A percentile compares a stretch with the other conserved stretches of the same genome.
Evolutionary conservation across 2,113 vertebrate species (phyloP).

Genomic region (Cygnus buccinator): DNA sequence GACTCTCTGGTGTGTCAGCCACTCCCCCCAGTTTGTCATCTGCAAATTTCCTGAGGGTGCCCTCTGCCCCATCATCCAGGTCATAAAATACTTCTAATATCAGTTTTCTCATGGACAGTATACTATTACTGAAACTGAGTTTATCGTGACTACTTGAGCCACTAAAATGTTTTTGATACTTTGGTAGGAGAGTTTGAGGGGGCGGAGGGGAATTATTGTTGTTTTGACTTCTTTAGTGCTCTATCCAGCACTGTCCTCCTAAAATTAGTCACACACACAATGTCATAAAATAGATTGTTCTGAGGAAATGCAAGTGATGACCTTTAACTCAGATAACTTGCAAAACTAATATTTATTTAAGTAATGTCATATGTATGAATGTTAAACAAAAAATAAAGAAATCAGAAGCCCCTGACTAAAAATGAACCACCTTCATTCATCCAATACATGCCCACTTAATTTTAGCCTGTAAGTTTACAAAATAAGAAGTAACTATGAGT

Average conservation of each 20-base stretch:
- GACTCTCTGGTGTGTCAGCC: background rate
- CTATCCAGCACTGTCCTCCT: background rate
- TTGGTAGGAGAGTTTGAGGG: too few relatives aligned
- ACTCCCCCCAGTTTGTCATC: background rate
- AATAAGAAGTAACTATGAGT: background rate
- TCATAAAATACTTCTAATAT: background rate
- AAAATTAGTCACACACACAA: background rate
- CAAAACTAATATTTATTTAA: background rate
- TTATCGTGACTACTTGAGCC: background rate
- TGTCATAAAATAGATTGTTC: background rate
- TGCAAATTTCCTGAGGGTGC: background rate
- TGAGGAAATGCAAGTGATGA: background rate
- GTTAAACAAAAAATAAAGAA: background rate
- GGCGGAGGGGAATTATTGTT: too few relatives aligned
- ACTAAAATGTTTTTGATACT: background rate
- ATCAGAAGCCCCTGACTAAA: background rate
- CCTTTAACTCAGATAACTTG: background rate
- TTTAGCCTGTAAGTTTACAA: slow-evolving; percentile 2
- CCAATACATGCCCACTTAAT: background rate
- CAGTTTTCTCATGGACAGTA: background rate
- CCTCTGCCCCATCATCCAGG: background rate
- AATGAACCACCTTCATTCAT: background rate
- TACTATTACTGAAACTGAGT: background rate
- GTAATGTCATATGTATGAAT: background rate
- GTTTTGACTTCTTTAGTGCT: background rate